These are phyloP conservation scores for Edolisoma coerulescens DNA, from an alignment of 2,113 vertebrate genomes.

Conservation along the genomic window DNA sequence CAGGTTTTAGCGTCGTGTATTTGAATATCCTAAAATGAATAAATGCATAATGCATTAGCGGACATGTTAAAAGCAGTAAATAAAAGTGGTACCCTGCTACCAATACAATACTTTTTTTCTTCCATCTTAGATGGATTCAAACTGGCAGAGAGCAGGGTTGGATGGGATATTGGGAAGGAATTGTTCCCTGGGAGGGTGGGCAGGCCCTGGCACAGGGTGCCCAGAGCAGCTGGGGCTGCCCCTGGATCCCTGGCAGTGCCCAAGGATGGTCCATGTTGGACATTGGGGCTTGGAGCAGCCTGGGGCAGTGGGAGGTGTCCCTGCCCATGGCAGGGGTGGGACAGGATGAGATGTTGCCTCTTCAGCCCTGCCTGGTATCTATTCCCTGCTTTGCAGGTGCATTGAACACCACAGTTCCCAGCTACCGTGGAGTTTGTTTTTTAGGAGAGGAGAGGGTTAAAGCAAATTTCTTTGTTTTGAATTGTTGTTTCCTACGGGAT, in stretches of 20 bases:
- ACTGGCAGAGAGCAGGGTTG: accelerated
- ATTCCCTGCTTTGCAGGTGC: neutral
- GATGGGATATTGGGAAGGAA: neutral
- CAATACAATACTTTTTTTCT: neutral
- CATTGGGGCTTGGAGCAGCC: neutral
- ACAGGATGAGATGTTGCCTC: neutral
- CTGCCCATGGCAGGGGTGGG: neutral
- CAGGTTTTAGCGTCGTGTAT: neutral
- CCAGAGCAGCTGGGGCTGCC: neutral
- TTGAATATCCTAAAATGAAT: neutral
- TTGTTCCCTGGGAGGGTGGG: neutral
- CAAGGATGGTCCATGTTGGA: neutral
- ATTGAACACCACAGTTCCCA: neutral
- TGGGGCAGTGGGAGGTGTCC: neutral
- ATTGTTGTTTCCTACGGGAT: neutral
- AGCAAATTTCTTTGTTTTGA: neutral
- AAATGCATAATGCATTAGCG: neutral
- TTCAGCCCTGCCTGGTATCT: neutral
- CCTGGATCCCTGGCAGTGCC: neutral
- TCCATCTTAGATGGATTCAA: neutral
- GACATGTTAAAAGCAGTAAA: neutral
- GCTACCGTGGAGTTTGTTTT: neutral
- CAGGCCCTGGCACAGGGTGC: neutral
- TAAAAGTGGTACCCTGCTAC: neutral
- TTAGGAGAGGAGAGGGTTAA: neutral